Conservation (phyloP, 2,113 vertebrate genomes). For the Sclerurus mexicanus region DNA sequence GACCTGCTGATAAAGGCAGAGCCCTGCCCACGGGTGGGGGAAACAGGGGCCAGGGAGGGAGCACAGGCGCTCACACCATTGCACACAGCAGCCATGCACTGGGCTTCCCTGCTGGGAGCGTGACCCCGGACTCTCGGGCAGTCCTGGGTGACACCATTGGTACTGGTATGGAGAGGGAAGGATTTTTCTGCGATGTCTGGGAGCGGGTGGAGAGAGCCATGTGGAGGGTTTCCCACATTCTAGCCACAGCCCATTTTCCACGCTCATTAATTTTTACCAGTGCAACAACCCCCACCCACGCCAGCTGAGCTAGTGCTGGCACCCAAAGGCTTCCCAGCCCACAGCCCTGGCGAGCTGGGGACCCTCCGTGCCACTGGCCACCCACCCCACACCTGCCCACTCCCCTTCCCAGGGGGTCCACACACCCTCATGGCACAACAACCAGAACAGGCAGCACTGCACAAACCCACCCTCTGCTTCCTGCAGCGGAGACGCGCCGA, state of each 20-base stretch:
- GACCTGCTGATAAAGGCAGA: background rate
- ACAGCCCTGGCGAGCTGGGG: accelerated
- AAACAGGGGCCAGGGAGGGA: accelerated
- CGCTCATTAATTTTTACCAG: background rate
- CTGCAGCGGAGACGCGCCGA: accelerated
- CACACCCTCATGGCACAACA: accelerated
- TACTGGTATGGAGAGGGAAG: accelerated
- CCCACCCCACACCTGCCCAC: background rate
- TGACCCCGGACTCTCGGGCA: accelerated
- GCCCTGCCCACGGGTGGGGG: background rate
- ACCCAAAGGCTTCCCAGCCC: background rate
- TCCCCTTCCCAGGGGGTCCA: accelerated
- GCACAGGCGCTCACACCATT: accelerated
- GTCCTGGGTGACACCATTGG: accelerated
- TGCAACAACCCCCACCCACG: accelerated
- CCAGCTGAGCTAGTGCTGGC: accelerated
- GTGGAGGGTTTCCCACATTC: background rate
- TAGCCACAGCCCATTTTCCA: background rate
- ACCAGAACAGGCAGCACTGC: accelerated
- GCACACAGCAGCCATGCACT: background rate
- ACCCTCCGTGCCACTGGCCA: background rate
- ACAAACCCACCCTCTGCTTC: background rate
- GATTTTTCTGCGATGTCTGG: accelerated
- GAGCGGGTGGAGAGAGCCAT: accelerated
- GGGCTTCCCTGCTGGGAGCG: accelerated